phyloP scores from a whole-genome alignment of 1,140 invertebrate genomes.

The Eriosoma lanigerum region DNA sequence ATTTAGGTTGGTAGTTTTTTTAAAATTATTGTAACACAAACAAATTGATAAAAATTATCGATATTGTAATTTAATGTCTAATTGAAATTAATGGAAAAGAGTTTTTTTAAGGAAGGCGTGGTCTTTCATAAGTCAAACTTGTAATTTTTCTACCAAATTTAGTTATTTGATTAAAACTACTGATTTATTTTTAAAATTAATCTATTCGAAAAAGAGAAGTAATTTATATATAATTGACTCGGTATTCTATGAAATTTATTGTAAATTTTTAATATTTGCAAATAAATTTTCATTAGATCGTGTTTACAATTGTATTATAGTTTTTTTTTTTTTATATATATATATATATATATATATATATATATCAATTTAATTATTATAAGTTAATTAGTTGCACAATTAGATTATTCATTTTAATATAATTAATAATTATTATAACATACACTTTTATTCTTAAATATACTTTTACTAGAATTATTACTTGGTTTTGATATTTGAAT shows the following conservation, averaged over 20 bases:
- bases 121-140: not conserved
- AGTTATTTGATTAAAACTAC: not conserved
- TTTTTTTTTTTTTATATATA: no score
- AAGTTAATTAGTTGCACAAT: conserved; percentile 6
- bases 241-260: no score
- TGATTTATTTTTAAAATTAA: not conserved
- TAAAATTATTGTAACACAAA: not conserved
- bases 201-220: not conserved
- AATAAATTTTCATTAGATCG: not conserved
- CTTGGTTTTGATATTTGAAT: conserved; percentile 12
- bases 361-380: conserved; percentile 31
- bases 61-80: no score
- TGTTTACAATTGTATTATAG: not conserved
- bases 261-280: not conserved
- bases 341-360: conserved; percentile 7
- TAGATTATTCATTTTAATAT: conserved; percentile 20
- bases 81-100: no score
- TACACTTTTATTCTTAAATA: conserved; percentile 18
- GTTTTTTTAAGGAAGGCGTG: conserved; percentile 5
- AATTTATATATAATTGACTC: not conserved
- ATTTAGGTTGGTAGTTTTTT: conserved; percentile 27
- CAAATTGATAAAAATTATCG: not conserved
- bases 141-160: conserved; percentile 18
- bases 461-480: conserved; percentile 42
- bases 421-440: conserved; percentile 24